phyloP scores from a whole-genome alignment of 2,797 vertebrate genomes.

The Pelodytes ibericus region DNA sequence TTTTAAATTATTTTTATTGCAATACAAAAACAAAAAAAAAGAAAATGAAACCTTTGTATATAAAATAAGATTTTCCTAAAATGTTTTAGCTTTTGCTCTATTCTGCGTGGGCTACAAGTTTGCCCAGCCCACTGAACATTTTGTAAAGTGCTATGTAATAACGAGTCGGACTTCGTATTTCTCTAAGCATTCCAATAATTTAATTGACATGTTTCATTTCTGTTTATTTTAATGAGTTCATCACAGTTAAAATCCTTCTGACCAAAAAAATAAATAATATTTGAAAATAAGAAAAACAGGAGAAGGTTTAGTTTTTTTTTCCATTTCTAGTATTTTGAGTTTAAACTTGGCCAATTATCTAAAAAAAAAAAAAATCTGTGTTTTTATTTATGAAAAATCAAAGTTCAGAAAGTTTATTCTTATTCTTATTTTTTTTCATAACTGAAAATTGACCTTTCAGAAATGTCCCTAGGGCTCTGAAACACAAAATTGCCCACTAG shows the following conservation, averaged over 20 bases:
- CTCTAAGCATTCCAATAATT: background rate
- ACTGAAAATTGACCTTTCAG: slow-evolving; percentile 28
- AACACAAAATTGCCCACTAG: slow-evolving; percentile 10
- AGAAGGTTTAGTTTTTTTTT: background rate
- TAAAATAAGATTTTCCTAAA: no score
- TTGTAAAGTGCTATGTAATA: no score
- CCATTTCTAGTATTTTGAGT: background rate
- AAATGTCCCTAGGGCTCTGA: slow-evolving; percentile 32
- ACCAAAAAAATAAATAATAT: background rate
- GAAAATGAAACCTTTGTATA: no score
- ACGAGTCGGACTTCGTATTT: no score
- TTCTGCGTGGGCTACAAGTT: no score
- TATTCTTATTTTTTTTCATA: background rate
- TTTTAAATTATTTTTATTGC: no score
- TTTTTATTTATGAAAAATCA: background rate
- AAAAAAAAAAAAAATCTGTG: background rate
- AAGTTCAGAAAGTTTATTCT: background rate
- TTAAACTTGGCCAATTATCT: background rate
- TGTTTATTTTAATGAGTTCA: background rate
- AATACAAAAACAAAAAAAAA: no score
- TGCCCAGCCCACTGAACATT: no score
- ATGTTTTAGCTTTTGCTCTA: no score
- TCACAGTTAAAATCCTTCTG: background rate
- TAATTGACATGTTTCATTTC: background rate
- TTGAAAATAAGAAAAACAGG: background rate